phyloP scores from a whole-genome alignment of 2,888 invertebrate genomes.

The Cantharis nigra region DNA sequence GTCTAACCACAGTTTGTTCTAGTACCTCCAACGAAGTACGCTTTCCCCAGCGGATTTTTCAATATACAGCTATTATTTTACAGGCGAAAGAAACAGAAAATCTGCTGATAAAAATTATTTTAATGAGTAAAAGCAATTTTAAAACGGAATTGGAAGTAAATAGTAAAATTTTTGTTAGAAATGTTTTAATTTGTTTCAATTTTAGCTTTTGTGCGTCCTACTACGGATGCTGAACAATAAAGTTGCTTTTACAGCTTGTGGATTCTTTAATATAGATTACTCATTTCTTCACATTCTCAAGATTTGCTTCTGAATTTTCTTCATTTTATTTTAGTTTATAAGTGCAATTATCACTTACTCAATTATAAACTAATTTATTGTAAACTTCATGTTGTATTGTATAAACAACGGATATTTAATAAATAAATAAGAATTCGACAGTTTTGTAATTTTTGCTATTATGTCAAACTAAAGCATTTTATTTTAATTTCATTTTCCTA shows the following conservation, averaged over 20 bases:
- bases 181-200: neutral
- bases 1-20: neutral
- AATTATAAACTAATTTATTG: no score
- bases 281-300: neutral
- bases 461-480: no score
- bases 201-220: neutral
- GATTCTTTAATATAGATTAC: neutral
- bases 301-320: neutral
- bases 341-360: no score
- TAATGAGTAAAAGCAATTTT: neutral
- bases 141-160: neutral
- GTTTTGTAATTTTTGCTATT: no score
- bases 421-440: no score
- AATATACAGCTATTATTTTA: neutral
- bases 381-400: no score
- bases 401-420: no score
- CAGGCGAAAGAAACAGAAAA: neutral
- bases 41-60: neutral
- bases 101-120: neutral
- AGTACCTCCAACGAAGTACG: neutral
- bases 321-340: neutral
- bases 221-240: neutral
- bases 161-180: neutral
- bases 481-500: no score
- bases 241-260: neutral